Evolutionary conservation across 2,888 invertebrate genomes (phyloP).

Genomic region (Coenonympha glycerion): DNA sequence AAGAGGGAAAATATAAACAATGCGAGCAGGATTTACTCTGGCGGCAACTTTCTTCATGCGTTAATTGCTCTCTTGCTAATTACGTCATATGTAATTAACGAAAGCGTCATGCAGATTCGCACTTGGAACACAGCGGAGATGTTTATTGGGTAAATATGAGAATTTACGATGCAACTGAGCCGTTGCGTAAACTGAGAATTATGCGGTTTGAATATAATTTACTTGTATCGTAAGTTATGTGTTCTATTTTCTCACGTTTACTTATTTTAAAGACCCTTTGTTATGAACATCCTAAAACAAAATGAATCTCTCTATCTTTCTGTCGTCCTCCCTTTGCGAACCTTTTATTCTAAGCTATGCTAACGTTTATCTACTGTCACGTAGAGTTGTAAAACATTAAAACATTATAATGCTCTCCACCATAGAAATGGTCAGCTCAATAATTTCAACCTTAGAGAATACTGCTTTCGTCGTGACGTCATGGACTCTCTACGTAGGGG

Average conservation of each 20-base stretch:
- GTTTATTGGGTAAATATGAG: constrained; percentile 7
- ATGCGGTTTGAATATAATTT: not conserved
- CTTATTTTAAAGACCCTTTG: too few species aligned
- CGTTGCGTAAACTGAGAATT: not conserved
- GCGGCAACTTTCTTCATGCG: constrained; percentile 12
- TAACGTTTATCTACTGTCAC: too few species aligned
- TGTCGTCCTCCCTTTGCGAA: too few species aligned
- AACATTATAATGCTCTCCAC: too few species aligned
- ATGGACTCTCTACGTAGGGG: too few species aligned
- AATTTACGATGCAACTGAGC: not conserved
- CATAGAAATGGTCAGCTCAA: too few species aligned
- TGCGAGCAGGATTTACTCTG: constrained; percentile 8
- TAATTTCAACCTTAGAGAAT: too few species aligned
- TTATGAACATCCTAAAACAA: too few species aligned
- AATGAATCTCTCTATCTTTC: too few species aligned
- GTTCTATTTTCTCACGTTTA: not conserved
- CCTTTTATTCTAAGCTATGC: too few species aligned
- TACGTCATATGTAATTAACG: constrained; percentile 20
- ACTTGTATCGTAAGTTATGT: not conserved
- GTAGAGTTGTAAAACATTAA: too few species aligned
- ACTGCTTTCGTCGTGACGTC: too few species aligned
- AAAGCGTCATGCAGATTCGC: constrained; percentile 7
- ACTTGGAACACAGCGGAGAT: constrained; percentile 7
- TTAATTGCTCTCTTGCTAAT: constrained; percentile 22
- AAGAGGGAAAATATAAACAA: not conserved